These are phyloP conservation scores for Sterna hirundo DNA, from an alignment of 2,113 vertebrate genomes.

Conservation along the genomic window DNA sequence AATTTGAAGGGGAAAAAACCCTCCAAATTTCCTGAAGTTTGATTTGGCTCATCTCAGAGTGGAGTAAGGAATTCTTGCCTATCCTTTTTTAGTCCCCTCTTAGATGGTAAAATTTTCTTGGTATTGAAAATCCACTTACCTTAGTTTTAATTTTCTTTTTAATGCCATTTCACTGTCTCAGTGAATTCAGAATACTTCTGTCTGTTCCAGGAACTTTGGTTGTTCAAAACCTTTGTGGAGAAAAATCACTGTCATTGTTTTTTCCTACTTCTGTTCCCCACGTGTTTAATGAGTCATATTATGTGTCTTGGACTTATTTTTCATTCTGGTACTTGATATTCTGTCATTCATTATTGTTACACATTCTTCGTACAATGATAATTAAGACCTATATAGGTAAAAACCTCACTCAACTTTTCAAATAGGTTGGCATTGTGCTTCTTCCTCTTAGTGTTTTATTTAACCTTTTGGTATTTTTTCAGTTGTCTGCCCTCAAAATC, in stretches of 20 bases:
- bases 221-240: not conserved
- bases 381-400: not conserved
- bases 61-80: not conserved
- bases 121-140: not conserved
- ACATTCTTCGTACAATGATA: not conserved
- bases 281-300: not conserved
- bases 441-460: not conserved
- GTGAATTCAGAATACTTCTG: not conserved
- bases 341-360: not conserved
- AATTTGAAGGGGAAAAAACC: rapidly evolving
- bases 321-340: not conserved
- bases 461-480: conserved; percentile 10
- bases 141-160: not conserved
- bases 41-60: not conserved
- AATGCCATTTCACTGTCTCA: not conserved
- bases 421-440: not conserved
- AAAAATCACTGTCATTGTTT: not conserved
- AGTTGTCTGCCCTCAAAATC: not conserved
- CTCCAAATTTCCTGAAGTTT: not conserved
- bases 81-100: not conserved
- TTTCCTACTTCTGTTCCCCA: not conserved
- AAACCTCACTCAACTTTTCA: not conserved
- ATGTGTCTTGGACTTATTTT: not conserved
- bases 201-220: not conserved
- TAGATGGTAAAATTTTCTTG: not conserved